These are phyloP conservation scores for Trachelus stipa DNA, from an alignment of 2,888 invertebrate species.

Conservation along the genomic window DNA sequence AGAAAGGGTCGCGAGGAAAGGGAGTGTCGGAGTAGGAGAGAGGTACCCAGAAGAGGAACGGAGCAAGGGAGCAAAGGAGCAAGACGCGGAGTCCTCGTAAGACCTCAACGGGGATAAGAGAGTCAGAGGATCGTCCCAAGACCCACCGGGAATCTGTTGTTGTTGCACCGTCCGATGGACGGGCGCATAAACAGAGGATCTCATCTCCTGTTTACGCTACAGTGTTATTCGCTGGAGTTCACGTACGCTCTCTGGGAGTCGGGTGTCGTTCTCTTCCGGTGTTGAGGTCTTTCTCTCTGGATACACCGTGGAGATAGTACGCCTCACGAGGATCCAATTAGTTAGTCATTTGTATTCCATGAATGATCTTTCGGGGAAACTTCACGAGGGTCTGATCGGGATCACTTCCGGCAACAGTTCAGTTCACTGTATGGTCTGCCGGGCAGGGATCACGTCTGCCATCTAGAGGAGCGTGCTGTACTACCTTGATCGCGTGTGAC, in stretches of 20 bases:
- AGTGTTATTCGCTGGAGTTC: not conserved
- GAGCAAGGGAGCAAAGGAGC: slow-evolving; percentile 17
- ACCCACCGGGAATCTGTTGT: slow-evolving; percentile 65
- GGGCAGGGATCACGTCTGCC: not conserved
- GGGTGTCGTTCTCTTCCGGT: not conserved
- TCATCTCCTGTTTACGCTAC: slow-evolving; percentile 46
- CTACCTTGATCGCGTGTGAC: not conserved
- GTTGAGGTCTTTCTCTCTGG: not conserved
- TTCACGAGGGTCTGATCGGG: not conserved
- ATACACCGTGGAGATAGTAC: not conserved
- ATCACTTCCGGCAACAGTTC: not conserved
- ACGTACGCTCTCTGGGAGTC: not conserved
- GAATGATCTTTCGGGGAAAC: not conserved
- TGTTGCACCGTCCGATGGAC: slow-evolving; percentile 59
- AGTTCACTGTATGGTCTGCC: not conserved
- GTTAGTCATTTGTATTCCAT: not conserved
- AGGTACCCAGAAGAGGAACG: slow-evolving; percentile 33
- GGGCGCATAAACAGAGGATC: slow-evolving; percentile 61
- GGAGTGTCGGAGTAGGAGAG: slow-evolving; percentile 17
- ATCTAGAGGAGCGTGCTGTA: not conserved
- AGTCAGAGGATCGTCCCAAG: slow-evolving; percentile 60
- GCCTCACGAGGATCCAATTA: not conserved
- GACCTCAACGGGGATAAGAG: slow-evolving; percentile 50
- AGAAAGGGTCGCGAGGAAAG: slow-evolving; percentile 14
- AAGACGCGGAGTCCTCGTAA: slow-evolving; percentile 34